These are phyloP conservation scores for Antheraea yamamai DNA, from an alignment of 2,888 invertebrate genomes.

Conservation along the genomic window DNA sequence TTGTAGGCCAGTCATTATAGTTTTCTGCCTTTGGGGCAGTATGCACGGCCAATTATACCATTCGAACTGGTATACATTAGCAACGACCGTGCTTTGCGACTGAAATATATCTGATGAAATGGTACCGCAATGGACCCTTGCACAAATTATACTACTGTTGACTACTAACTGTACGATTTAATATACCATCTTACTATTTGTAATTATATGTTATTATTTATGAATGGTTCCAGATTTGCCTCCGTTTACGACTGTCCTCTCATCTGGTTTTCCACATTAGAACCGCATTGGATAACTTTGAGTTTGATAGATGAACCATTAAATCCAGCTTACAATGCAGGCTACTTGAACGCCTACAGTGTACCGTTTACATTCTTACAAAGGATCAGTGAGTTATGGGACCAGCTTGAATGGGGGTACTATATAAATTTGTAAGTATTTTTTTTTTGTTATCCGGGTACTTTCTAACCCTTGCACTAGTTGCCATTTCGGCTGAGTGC, in stretches of 20 bases:
- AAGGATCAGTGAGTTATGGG: constrained; percentile 40
- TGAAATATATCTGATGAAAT: too few species aligned
- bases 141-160: too few species aligned
- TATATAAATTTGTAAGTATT: constrained; percentile 17
- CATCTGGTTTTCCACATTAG: constrained; percentile 50
- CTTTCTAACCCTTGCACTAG: neutral
- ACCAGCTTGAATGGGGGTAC: constrained; percentile 18
- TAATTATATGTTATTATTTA: constrained; percentile 25
- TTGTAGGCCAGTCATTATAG: too few species aligned
- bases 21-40: too few species aligned
- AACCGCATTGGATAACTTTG: constrained; percentile 41
- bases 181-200: neutral
- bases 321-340: constrained; percentile 43
- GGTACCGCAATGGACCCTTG: too few species aligned
- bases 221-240: constrained; percentile 36
- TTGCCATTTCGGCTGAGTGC: too few species aligned
- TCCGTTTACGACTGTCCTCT: constrained; percentile 49
- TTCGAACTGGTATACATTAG: too few species aligned
- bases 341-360: constrained; percentile 26
- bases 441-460: neutral
- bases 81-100: too few species aligned
- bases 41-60: too few species aligned
- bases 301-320: constrained; percentile 41
- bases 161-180: neutral
- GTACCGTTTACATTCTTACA: constrained; percentile 45